Evolutionary conservation across 2,888 invertebrate species (phyloP).

Genomic region (Hypomecis punctinalis): DNA sequence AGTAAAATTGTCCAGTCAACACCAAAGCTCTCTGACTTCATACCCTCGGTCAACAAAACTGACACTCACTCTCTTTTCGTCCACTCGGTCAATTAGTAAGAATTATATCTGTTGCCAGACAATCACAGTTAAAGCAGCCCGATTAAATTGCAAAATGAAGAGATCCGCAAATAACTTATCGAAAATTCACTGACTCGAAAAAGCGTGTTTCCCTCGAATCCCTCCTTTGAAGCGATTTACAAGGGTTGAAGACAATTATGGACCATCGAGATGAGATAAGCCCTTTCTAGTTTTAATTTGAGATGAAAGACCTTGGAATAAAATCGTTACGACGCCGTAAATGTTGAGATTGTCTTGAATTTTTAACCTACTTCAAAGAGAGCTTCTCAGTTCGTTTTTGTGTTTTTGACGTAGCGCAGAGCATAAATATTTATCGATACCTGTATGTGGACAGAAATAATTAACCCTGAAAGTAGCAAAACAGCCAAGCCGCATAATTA

Average conservation of each 20-base stretch:
- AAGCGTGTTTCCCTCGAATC: slow-evolving; percentile 27
- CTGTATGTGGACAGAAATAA: no score
- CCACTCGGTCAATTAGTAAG: no score
- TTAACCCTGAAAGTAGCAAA: no score
- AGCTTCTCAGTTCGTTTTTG: neutral
- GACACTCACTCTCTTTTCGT: no score
- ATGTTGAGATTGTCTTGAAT: slow-evolving; percentile 1
- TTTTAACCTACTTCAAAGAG: neutral
- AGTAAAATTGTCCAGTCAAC: no score
- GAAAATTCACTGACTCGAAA: slow-evolving; percentile 35
- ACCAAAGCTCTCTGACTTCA: no score
- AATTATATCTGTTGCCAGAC: neutral
- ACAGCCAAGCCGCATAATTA: no score
- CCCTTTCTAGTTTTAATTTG: slow-evolving; percentile 32
- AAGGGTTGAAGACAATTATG: slow-evolving; percentile 41
- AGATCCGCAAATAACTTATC: slow-evolving; percentile 34
- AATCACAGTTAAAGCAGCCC: slow-evolving; percentile 16
- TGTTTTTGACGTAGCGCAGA: no score
- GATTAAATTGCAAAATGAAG: slow-evolving; percentile 32
- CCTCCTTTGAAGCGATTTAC: slow-evolving; percentile 39
- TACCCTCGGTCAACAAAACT: no score
- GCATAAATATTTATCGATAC: no score
- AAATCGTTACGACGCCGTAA: slow-evolving; percentile 6
- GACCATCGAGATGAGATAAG: slow-evolving; percentile 24
- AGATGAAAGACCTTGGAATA: slow-evolving; percentile 15